Percentiles rank a stretch among this genome's conserved stretches.
Evolutionary conservation across 2,888 invertebrate genomes (phyloP).

Genomic region (Coleophora deauratella): DNA sequence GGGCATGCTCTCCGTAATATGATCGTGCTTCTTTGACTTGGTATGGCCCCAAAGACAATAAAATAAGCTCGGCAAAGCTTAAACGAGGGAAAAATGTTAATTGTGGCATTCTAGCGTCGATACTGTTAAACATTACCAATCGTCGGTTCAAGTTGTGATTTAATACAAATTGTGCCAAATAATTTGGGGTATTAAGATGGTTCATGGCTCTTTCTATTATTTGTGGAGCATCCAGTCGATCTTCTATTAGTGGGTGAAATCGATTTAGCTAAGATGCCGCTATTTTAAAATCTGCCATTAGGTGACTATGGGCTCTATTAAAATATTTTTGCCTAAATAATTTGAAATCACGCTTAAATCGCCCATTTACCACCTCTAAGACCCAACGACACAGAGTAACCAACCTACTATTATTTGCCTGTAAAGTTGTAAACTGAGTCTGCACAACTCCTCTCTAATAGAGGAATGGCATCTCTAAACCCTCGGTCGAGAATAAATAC

Average conservation of each 20-base stretch:
- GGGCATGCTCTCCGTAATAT: constrained; percentile 9
- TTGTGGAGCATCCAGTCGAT: constrained; percentile 5
- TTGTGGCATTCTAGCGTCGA: not conserved
- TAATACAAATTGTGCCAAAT: constrained; percentile 2
- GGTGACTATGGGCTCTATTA: constrained; percentile 3
- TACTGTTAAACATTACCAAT: not conserved
- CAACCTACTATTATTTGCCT: constrained; percentile 11
- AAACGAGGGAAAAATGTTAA: constrained; percentile 2
- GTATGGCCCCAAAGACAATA: constrained; percentile 11
- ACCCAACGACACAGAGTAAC: constrained; percentile 11
- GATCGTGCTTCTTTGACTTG: constrained; percentile 13
- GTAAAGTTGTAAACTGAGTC: constrained; percentile 6
- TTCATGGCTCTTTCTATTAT: constrained; percentile 4
- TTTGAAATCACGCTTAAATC: constrained; percentile 12
- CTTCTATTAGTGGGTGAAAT: constrained; percentile 8
- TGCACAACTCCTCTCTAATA: constrained; percentile 1
- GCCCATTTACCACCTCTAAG: constrained; percentile 7
- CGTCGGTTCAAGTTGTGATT: constrained; percentile 2
- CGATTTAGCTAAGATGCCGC: constrained; percentile 5
- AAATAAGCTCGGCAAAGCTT: not conserved
- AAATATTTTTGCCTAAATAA: constrained; percentile 11
- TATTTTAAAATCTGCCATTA: constrained; percentile 2
- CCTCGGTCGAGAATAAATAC: constrained; percentile 6
- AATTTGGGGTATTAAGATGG: not conserved
- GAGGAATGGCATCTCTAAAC: constrained; percentile 2